Conservation (phyloP, 2,888 invertebrate species). For the Thumatha senex region DNA sequence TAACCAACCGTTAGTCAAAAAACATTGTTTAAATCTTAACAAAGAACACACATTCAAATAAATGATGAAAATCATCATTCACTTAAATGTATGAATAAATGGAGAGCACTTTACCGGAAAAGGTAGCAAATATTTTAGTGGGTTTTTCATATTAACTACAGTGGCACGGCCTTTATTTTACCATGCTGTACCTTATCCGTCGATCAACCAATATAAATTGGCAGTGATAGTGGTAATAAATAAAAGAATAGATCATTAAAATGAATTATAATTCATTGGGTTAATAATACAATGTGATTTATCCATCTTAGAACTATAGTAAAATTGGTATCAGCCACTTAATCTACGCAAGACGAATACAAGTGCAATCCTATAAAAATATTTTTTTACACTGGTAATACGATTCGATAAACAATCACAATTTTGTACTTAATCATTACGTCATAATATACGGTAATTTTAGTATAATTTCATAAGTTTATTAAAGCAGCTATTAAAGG, state of each 20-base stretch:
- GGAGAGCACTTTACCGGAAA: no score
- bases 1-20: no score
- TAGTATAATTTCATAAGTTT: conserved; percentile 34
- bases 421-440: conserved; percentile 64
- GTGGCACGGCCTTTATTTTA: no score
- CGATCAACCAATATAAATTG: no score
- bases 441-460: conserved; percentile 28
- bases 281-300: conserved; percentile 50
- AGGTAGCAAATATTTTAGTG: no score
- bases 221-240: conserved; percentile 1
- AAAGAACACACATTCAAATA: no score
- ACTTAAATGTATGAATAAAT: no score
- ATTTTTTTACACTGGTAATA: conserved; percentile 65
- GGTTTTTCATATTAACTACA: no score
- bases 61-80: no score
- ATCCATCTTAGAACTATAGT: conserved; percentile 59
- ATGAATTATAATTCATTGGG: conserved; percentile 43
- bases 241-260: conserved; percentile 22
- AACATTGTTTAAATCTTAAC: no score
- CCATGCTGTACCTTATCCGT: no score
- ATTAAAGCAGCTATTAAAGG: conserved; percentile 17
- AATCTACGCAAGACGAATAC: conserved; percentile 41
- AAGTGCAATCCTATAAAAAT: conserved; percentile 49
- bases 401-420: conserved; percentile 53
- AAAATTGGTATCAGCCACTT: conserved; percentile 76